A percentile compares a stretch with the other conserved stretches of the same genome.
Evolutionary conservation across 1,140 invertebrate genomes (phyloP).

Genomic region (Drosophila tani): DNA sequence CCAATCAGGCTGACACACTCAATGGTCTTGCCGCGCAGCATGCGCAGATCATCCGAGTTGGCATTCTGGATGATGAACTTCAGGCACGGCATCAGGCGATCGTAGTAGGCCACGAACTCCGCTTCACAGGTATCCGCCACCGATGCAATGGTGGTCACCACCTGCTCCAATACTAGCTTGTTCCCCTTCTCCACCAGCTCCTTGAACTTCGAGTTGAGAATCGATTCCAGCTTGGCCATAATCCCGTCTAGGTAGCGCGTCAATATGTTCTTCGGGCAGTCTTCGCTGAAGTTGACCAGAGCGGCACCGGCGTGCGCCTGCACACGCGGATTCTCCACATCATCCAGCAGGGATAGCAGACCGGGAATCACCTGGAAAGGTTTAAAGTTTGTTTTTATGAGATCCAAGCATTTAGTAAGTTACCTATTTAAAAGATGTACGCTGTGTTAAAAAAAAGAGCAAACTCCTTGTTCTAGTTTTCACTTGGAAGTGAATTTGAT

Average conservation of each 20-base stretch:
- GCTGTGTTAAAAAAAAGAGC: too few species aligned
- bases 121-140: conserved; percentile 99
- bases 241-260: conserved; percentile 95
- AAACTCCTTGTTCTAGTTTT: too few species aligned
- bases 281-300: conserved; percentile 99
- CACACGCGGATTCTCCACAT: conserved; percentile 96
- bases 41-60: conserved; percentile 93
- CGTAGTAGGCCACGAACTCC: conserved; percentile 92
- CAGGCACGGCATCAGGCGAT: conserved; percentile 96
- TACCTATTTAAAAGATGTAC: too few species aligned
- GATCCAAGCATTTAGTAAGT: neutral
- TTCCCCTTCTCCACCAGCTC: conserved; percentile 97
- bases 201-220: conserved; percentile 96
- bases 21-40: conserved; percentile 97
- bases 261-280: conserved; percentile 98
- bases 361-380: conserved; percentile 91
- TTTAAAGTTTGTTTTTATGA: neutral
- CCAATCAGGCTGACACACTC: conserved; percentile 99
- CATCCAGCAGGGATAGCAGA: conserved; percentile 95
- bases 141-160: conserved; percentile 98
- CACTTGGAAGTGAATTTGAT: too few species aligned
- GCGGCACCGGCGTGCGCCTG: conserved; percentile 97
- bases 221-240: conserved; percentile 95
- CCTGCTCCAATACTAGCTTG: conserved; percentile 98
- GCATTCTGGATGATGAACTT: conserved; percentile 99